These are phyloP conservation scores for Schizothorax lantsangensis DNA, from an alignment of 2,797 vertebrate species.

Conservation along the genomic window DNA sequence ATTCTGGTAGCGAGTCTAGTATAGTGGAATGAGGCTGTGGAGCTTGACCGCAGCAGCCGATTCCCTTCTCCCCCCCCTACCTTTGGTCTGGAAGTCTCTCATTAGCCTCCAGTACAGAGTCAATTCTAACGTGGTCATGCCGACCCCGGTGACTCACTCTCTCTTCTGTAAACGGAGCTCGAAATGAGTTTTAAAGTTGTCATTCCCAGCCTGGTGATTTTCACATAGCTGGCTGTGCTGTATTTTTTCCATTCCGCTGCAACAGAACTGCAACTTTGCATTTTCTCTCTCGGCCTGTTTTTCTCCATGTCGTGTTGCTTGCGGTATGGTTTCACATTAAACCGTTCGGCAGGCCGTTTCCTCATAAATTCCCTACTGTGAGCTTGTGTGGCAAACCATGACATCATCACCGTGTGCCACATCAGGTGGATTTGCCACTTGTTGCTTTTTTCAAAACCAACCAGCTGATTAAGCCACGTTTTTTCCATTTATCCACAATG, in stretches of 20 bases:
- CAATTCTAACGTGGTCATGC: slow-evolving; percentile 31
- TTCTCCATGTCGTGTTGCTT: slow-evolving; percentile 66
- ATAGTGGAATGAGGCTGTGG: slow-evolving; percentile 12
- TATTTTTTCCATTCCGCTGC: slow-evolving; percentile 66
- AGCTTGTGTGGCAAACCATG: slow-evolving; percentile 3
- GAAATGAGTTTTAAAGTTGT: slow-evolving; percentile 33
- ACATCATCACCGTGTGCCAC: slow-evolving; percentile 41
- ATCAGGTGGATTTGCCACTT: background rate
- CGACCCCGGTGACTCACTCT: slow-evolving; percentile 23
- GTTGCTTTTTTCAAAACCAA: background rate
- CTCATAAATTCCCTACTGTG: slow-evolving; percentile 24
- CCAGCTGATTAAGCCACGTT: background rate
- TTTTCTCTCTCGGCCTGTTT: slow-evolving; percentile 55
- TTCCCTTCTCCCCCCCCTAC: background rate
- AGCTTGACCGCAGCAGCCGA: slow-evolving; percentile 28
- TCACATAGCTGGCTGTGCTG: slow-evolving; percentile 63
- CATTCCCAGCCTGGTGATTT: slow-evolving; percentile 22
- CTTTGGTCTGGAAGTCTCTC: slow-evolving; percentile 43
- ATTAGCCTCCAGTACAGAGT: slow-evolving; percentile 34
- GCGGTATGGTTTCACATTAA: slow-evolving; percentile 48
- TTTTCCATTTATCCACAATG: background rate
- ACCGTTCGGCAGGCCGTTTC: background rate
- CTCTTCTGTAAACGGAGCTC: slow-evolving; percentile 31
- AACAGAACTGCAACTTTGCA: slow-evolving; percentile 20
- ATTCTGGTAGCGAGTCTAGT: slow-evolving; percentile 14